Base-by-base conservation (phyloP, 2,888 invertebrate species). In the Lasius platythorax region DNA sequence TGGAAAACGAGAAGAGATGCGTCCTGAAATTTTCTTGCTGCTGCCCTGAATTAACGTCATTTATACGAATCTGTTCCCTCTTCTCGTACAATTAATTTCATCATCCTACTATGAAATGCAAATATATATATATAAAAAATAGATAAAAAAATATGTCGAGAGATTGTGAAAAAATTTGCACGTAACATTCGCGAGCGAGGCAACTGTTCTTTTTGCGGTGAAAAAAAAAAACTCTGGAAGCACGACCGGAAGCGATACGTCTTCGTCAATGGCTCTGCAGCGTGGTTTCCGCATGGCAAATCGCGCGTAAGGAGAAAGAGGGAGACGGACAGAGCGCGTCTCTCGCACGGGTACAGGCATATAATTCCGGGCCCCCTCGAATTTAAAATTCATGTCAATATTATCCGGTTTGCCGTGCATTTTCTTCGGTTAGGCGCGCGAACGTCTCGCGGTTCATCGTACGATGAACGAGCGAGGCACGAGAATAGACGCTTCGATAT, bases 161-260 rank as follows among this genome's bases (percentile, higher is more conserved):
- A 40, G 2, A 40, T 30, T 37, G 9, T 0, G 6, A 66, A 68
- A 56, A 56, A 58, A 58, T 33, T 5, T 30, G 1, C 23, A 33
- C 33, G 18, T 12, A 23, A 23, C 12, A 1, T 33, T 78, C 6
- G 8, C 40, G 6, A 40, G 15, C 23, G 0, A 4, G 4, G 4
- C 1, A 23, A 40, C 4, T 23, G 15, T 33, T 4, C 8, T 53
- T 53, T 53, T 53, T 28, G 23, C 30, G 18, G 3, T 23, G 68
- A n/a, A n/a, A 18, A 37, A 37, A 66, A 23, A 43, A 15, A 37
- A 30, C 33, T 15, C 50, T 3, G 9, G 28, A 18, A 11, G 12
- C 15, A 68, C 84, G 68, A 87, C 83, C 86, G 86, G 88, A 88
- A 84, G 67, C 76, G n/a, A 90, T 78, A 72, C 64, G 81, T 85